phyloP scores from a whole-genome alignment of 2,888 invertebrate species.

The Drosophila tanythrix region DNA sequence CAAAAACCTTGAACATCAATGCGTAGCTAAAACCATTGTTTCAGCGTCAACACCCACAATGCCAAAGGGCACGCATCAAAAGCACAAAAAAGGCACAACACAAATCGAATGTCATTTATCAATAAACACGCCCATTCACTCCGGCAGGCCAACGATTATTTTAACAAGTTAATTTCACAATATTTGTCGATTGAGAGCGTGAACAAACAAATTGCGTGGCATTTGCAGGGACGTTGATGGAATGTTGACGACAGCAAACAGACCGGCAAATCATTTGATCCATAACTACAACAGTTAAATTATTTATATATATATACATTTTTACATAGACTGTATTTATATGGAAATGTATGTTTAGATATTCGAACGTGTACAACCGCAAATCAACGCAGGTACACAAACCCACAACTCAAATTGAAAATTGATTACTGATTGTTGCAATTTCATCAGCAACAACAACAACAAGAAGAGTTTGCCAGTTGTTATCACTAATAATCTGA shows the following conservation, averaged over 20 bases:
- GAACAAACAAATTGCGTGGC: constrained; percentile 69
- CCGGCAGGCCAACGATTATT: constrained; percentile 20
- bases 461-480: constrained; percentile 40
- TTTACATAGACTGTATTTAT: background rate
- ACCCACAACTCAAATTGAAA: constrained; percentile 58
- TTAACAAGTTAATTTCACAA: constrained; percentile 77
- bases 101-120: constrained; percentile 52
- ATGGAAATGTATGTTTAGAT: background rate
- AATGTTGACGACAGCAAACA: constrained; percentile 43
- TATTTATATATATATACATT: background rate
- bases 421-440: constrained; percentile 69
- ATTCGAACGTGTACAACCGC: constrained; percentile 41
- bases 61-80: background rate
- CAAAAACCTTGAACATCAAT: background rate
- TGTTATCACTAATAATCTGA: constrained; percentile 61
- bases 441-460: constrained; percentile 32
- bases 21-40: background rate
- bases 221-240: constrained; percentile 46
- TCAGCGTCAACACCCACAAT: background rate
- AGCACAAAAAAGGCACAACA: constrained; percentile 14
- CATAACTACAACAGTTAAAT: constrained; percentile 19
- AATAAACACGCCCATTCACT: constrained; percentile 16
- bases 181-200: constrained; percentile 57
- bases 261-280: constrained; percentile 56
- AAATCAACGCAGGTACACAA: constrained; percentile 57